Conservation (phyloP, 2,888 invertebrate genomes). For the Dicranocentrus wangi region DNA sequence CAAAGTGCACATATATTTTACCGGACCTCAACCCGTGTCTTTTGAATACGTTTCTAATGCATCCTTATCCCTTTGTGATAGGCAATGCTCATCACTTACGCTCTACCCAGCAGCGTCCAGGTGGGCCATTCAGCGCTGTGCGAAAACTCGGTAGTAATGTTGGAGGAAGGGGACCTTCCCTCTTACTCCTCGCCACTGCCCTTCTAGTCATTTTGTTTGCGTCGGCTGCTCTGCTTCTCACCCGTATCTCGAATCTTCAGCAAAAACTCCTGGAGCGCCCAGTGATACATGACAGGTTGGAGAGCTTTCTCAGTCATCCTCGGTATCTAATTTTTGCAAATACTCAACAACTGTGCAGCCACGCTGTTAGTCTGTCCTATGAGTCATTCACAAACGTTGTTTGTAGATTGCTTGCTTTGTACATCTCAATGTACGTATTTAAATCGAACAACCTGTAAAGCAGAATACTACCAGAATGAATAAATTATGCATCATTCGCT, state of each 20-base stretch:
- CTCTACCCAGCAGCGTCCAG: neutral
- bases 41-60: no score
- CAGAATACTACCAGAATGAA: no score
- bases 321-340: neutral
- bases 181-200: constrained; percentile 78
- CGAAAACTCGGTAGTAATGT: constrained; percentile 10
- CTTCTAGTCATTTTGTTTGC: constrained; percentile 78
- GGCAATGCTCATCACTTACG: constrained; percentile 37
- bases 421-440: no score
- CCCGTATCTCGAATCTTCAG: constrained; percentile 78
- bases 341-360: neutral
- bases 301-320: neutral
- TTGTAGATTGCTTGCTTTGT: no score
- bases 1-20: no score
- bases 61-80: no score
- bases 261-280: constrained; percentile 72
- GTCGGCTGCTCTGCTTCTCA: constrained; percentile 79
- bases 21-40: no score
- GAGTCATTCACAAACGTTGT: no score
- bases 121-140: constrained; percentile 12
- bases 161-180: constrained; percentile 73
- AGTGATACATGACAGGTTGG: constrained; percentile 63
- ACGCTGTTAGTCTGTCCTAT: no score
- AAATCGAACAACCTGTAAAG: no score
- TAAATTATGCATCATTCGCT: no score